Conservation (phyloP, 2,113 vertebrate genomes). For the Cyprinodon brontotheroides region DNA sequence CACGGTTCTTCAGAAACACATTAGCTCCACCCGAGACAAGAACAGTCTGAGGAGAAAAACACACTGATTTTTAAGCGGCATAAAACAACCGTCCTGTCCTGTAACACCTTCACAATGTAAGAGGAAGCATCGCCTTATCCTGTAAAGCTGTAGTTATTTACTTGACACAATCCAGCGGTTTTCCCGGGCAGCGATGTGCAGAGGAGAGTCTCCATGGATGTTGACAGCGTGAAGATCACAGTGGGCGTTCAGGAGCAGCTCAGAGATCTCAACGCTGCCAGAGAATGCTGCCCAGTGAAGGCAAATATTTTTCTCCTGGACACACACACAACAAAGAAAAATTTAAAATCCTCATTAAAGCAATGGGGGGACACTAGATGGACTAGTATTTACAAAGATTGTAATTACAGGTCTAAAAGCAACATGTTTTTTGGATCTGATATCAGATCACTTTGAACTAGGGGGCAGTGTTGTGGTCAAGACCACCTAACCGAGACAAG, state of each 20-base stretch:
- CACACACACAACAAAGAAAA: not conserved
- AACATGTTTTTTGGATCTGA: no score
- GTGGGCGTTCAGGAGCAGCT: slow-evolving; percentile 88
- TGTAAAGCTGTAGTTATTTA: slow-evolving; percentile 22
- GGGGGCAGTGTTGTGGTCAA: no score
- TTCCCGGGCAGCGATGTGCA: slow-evolving; percentile 95
- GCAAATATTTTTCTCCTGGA: slow-evolving; percentile 96
- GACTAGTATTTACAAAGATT: no score
- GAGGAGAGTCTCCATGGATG: slow-evolving; percentile 94
- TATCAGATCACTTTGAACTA: no score
- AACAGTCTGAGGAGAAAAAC: slow-evolving; percentile 82
- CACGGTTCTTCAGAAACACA: slow-evolving; percentile 92
- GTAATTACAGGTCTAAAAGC: no score
- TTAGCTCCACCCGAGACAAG: slow-evolving; percentile 89
- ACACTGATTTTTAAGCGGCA: not conserved
- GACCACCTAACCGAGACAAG: no score
- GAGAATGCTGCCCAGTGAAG: slow-evolving; percentile 99
- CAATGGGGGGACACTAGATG: no score
- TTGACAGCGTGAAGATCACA: slow-evolving; percentile 91
- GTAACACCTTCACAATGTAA: not conserved
- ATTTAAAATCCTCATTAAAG: no score
- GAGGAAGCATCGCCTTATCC: not conserved
- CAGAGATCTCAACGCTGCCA: slow-evolving; percentile 93
- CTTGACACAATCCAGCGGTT: slow-evolving; percentile 94
- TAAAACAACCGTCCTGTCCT: not conserved